Percentiles rank a stretch among this genome's conserved stretches.
Evolutionary conservation across 1,140 invertebrate species (phyloP).

Genomic region (Solenopsis invicta): DNA sequence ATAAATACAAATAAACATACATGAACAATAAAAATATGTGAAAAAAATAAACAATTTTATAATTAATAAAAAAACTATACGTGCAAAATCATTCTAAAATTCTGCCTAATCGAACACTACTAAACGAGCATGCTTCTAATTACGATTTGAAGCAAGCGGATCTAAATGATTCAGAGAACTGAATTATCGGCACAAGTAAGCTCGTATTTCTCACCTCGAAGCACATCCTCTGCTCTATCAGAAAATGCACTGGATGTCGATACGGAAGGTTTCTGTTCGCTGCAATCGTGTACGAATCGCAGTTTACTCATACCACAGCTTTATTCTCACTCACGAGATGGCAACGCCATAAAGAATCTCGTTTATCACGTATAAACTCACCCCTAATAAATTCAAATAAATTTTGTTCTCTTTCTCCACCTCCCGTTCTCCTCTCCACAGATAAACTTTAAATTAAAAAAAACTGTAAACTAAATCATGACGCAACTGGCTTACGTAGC

Average conservation of each 20-base stretch:
- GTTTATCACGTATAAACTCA: conserved; percentile 25
- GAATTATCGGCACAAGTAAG: conserved; percentile 45
- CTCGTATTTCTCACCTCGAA: conserved; percentile 11
- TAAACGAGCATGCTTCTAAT: background rate
- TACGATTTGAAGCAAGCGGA: background rate
- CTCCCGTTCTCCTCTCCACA: background rate
- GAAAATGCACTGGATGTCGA: conserved; percentile 54
- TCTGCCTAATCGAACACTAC: background rate
- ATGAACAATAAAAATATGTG: background rate
- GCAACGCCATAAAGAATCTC: conserved; percentile 38
- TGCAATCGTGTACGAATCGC: background rate
- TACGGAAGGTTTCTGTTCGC: conserved; percentile 63
- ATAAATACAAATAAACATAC: background rate
- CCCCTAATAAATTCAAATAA: conserved; percentile 45
- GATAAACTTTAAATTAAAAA: conserved; percentile 63
- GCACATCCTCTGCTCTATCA: conserved; percentile 1
- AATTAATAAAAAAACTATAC: too few relatives aligned
- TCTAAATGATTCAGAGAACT: background rate
- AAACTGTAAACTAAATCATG: conserved; percentile 45
- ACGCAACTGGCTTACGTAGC: conserved; percentile 4
- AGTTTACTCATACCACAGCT: conserved; percentile 3
- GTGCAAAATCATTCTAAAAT: background rate
- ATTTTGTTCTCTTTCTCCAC: background rate
- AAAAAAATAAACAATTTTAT: background rate
- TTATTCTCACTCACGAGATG: conserved; percentile 54